Conservation (phyloP, 2,888 invertebrate genomes). For the Linyphia triangularis region DNA sequence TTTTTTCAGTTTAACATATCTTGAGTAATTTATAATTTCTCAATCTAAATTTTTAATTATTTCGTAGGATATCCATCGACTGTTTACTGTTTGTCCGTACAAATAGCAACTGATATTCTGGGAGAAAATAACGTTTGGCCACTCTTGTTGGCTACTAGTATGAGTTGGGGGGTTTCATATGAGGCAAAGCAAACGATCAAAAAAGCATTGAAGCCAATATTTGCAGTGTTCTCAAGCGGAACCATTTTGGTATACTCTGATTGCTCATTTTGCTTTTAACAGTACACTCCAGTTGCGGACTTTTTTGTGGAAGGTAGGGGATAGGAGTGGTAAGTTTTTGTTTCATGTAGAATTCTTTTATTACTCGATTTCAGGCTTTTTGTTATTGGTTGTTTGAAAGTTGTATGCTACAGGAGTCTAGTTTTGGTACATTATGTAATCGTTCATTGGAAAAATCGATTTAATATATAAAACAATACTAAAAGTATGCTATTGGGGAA, state of each 20-base stretch:
- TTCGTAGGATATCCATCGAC: too few relatives aligned
- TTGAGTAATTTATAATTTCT: too few relatives aligned
- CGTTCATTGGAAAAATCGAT: too few relatives aligned
- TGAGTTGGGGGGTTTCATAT: not conserved
- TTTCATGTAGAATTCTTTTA: not conserved
- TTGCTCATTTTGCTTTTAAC: slow-evolving; percentile 18
- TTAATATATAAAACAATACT: too few relatives aligned
- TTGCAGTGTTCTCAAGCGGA: slow-evolving; percentile 40
- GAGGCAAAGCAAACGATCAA: not conserved
- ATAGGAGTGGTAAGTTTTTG: not conserved
- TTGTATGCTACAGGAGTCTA: not conserved
- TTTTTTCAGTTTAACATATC: too few relatives aligned
- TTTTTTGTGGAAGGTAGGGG: not conserved
- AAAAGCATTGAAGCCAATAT: slow-evolving; percentile 38
- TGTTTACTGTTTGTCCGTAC: not conserved
- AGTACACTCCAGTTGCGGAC: not conserved
- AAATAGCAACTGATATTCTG: not conserved
- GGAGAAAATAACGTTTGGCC: slow-evolving; percentile 5
- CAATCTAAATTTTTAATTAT: too few relatives aligned
- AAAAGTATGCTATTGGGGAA: too few relatives aligned
- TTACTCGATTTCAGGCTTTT: not conserved
- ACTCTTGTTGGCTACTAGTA: not conserved
- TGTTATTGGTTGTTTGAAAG: not conserved
- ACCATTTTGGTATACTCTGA: slow-evolving; percentile 17
- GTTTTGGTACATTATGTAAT: not conserved